A percentile compares a stretch with the other conserved stretches of the same genome.
These are phyloP conservation scores for Drosophila leonis DNA, from an alignment of 2,888 invertebrate genomes.

Conservation along the genomic window DNA sequence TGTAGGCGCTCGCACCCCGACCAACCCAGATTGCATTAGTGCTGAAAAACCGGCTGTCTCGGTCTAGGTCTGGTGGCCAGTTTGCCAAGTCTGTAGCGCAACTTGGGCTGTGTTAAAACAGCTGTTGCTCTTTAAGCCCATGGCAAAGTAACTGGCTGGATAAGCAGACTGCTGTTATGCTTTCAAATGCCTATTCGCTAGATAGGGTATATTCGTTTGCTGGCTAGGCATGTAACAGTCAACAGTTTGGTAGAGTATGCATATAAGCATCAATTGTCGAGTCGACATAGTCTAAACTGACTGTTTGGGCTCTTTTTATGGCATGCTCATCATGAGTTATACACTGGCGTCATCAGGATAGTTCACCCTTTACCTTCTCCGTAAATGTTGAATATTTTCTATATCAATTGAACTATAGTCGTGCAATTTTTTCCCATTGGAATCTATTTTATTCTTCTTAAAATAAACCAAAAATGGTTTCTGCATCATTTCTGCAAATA, in stretches of 20 bases:
- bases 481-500: too few relatives aligned
- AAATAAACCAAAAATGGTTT: too few relatives aligned
- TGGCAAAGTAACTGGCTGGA: conserved; percentile 4
- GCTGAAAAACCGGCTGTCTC: conserved; percentile 47
- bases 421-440: too few relatives aligned
- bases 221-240: not conserved
- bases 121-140: conserved; percentile 36
- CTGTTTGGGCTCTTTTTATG: not conserved
- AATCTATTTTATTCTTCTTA: too few relatives aligned
- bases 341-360: too few relatives aligned
- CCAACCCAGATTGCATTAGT: conserved; percentile 13
- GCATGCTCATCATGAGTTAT: not conserved
- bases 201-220: not conserved
- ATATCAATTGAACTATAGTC: not conserved
- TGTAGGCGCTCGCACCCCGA: conserved; percentile 29
- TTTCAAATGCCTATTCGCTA: conserved; percentile 4
- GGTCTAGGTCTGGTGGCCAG: conserved; percentile 45
- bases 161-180: conserved; percentile 36
- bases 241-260: not conserved
- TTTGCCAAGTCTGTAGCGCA: conserved; percentile 17
- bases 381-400: not conserved
- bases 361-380: too few relatives aligned
- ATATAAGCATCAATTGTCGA: not conserved
- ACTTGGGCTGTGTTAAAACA: conserved; percentile 35
- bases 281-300: not conserved